Evolutionary conservation across 2,113 vertebrate species (phyloP), one percentile per base, ranked within the genome.

Genomic region (Boulengeromyrus knoepffleri): DNA sequence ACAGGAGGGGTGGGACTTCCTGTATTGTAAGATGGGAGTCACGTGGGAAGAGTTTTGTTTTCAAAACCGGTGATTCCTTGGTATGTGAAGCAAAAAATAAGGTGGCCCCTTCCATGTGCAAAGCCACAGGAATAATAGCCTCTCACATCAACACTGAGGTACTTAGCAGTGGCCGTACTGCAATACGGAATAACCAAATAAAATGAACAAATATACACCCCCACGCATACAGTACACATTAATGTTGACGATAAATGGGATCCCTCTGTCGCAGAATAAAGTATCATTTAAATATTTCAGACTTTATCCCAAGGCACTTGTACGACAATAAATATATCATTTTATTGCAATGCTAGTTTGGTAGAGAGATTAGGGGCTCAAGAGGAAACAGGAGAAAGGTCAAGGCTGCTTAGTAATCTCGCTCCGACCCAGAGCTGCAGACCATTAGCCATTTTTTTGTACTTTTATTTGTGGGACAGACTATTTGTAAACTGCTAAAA

Each of bases 301-400:
- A 93, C 93, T 90, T 88, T 92, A 92, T 94, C 92, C 93, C 91
- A 90, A 49, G 91, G 93, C 92, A 90, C 93, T 91, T 93, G 93
- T 92, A 93, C 91, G n/a, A 9, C 86, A 24, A 92, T 94, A 92
- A 94, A 95, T 94, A 93, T 94, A 95, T 94, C 62, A 95, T 92
- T 90, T 90, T 56, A 91, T 92, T 91, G 91, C 90, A 92, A 91
- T 88, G 88, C 88, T 90, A 90, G 89, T 89, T 92, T 89, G 89
- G 92, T 92, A 93, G 90, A 93, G 94, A 92, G 90, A 91, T 88
- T 92, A 52, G 15, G 36, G 24, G 90, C 91, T 93, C 89, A 2
- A 45, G 91, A 93, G 92, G 87, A 66, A 58, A 92, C 89, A 92
- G 91, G 56, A 62, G 80, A 95, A 94, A 94, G 92, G 93, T 91